Evolutionary conservation across 2,113 vertebrate genomes (phyloP), one percentile per base, ranked within the genome.

Genomic region (Anolis sagrei): DNA sequence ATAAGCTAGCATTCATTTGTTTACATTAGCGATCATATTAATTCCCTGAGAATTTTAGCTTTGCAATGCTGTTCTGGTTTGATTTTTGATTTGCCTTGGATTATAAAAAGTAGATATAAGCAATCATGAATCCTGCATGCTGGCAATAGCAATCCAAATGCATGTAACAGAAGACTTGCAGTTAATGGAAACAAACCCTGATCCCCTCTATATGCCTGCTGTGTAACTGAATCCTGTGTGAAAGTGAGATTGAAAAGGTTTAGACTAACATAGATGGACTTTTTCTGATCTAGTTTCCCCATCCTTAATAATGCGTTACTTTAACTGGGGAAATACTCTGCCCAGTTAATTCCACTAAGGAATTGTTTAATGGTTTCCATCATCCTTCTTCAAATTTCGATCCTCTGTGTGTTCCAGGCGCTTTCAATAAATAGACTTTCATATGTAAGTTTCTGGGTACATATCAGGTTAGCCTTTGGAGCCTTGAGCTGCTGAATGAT

Each of bases 401-500:
- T 88, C 92, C 87, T 88, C 89, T 87, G 18, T 92, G 85, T 92
- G 89, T 90, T 91, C 93, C 91, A 93, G 92, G 88, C 90, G 62
- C 83, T 90, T 81, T 87, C 86, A 91, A 80, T 92, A 94, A 93
- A 94, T 93, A 87, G 91, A 84, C 88, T 85, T 87, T 90, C 90
- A 89, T 90, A 88, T 92, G 64, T 91, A 92, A 73, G 90, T 93
- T 94, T 90, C 81, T 91, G 92, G 90, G 92, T 91, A 91, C 91
- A 84, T 90, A 90, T 92, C 88, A 73, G 79, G 84, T 90, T 89
- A 92, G 88, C 79, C 91, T 86, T 79, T 80, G 92, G 89, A 93
- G 92, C 93, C 92, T 84, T 34, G 88, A 84, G 82, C 89, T 93
- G 90, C 87, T 94, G 92, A 95, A 95, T 95, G 93, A 94, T 94